These are phyloP conservation scores for Matsumyia berberina DNA, from an alignment of 2,888 invertebrate genomes.

Conservation along the genomic window DNA sequence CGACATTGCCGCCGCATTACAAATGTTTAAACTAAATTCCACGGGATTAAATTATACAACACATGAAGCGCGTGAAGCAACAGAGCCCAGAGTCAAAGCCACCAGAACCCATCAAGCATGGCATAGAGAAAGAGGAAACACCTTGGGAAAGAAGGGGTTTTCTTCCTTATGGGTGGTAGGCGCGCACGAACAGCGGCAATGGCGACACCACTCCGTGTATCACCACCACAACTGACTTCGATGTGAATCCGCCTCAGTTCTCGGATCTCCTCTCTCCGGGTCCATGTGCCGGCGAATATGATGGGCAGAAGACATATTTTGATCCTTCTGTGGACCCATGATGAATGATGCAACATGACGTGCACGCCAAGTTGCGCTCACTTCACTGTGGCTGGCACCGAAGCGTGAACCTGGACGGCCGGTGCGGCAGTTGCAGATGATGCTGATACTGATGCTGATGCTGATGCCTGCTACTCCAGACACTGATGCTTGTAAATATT, in stretches of 20 bases:
- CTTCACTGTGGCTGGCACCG: constrained; percentile 49
- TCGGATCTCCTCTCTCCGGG: constrained; percentile 12
- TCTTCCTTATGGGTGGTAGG: constrained; percentile 67
- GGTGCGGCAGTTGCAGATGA: too few relatives aligned
- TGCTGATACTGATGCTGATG: constrained; percentile 9
- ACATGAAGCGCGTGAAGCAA: constrained; percentile 66
- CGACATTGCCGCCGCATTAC: constrained; percentile 58
- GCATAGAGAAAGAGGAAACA: constrained; percentile 26
- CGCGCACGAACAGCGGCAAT: constrained; percentile 49
- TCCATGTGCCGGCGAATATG: constrained; percentile 66
- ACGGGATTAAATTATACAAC: constrained; percentile 71
- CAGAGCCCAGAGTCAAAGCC: not conserved
- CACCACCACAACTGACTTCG: constrained; percentile 42
- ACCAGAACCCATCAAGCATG: constrained; percentile 20
- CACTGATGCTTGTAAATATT: constrained; percentile 73
- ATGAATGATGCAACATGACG: constrained; percentile 76
- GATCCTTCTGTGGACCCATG: constrained; percentile 74
- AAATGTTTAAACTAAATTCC: constrained; percentile 76
- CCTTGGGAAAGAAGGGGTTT: constrained; percentile 15
- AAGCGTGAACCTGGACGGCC: constrained; percentile 56
- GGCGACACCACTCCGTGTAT: constrained; percentile 74
- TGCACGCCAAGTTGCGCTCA: constrained; percentile 64
- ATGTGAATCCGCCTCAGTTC: constrained; percentile 54
- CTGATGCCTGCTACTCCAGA: constrained; percentile 31
- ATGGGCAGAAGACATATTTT: constrained; percentile 74